Evolutionary conservation across 2,113 vertebrate genomes (phyloP), one percentile per base, ranked within the genome.

Genomic region (Triplophysa tibetana): DNA sequence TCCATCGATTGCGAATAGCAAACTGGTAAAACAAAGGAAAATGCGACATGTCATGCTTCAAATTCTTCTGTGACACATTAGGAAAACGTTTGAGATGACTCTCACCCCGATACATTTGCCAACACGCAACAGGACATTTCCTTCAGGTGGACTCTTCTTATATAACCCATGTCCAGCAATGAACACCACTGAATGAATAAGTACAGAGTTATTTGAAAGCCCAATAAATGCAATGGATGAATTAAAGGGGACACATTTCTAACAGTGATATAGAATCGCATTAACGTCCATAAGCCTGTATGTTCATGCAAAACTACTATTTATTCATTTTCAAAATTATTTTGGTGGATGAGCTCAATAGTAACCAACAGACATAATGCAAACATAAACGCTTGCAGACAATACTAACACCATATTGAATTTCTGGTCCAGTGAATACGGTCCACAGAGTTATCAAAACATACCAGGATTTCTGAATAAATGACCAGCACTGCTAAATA

Each of bases 41-140:
- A 72, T 11, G 58, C 41, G 12, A 16, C 29, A 10, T 19, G 9
- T 38, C 9, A 29, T 48, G 23, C 41, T 29, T 10, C 23, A 63
- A 11, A 29, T 45, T 21, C 41, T 63, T 75, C 23, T 29, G 73
- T 9, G 24, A 63, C 23, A 21, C 41, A 17, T 43, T 17, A 56
- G 11, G 10, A 8, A 21, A 48, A 26, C 8, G 9, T 5, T 56
- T 21, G 12, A 58, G 54, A 58, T 2, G 19, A 10, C 3, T 60
- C 98, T 95, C 91, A 99, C 97, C 66, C 92, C 87, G 0, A 96
- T 92, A 88, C 98, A 99, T 33, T 88, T 95, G 89, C 93, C 93
- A 81, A 99, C 96, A 84, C 95, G 86, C 84, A 92, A 52, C 81
- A 98, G 85, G 85, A 99, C 82, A 60, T 98, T 99, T 80, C 98